Conservation (phyloP, 1,140 invertebrate genomes). For the Hycleus phaleratus region DNA sequence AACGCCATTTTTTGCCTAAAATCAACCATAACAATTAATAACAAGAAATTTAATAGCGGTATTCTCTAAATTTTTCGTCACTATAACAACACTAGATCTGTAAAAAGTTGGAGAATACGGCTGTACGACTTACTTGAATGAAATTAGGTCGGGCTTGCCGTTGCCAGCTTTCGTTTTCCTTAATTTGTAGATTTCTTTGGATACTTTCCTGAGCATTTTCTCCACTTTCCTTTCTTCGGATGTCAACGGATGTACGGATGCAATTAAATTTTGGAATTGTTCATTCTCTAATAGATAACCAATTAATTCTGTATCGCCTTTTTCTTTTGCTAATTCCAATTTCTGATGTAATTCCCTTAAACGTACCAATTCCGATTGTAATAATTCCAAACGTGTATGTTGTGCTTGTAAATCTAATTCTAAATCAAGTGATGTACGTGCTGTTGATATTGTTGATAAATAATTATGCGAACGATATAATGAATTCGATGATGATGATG, state of each 20-base stretch:
- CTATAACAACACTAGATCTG: too few relatives aligned
- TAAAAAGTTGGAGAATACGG: too few relatives aligned
- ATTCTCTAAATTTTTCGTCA: too few relatives aligned
- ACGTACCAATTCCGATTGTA: constrained; percentile 75
- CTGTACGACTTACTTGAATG: constrained; percentile 74
- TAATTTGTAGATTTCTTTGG: constrained; percentile 83
- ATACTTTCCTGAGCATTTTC: constrained; percentile 76
- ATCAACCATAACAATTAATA: constrained; percentile 30
- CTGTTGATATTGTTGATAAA: constrained; percentile 51
- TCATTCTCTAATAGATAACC: constrained; percentile 81
- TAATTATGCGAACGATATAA: constrained; percentile 40
- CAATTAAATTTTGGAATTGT: constrained; percentile 70
- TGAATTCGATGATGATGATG: constrained; percentile 11
- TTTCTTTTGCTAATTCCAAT: constrained; percentile 64
- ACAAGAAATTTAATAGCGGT: neutral
- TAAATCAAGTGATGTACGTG: constrained; percentile 83
- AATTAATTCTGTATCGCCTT: constrained; percentile 70
- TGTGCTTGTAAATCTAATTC: constrained; percentile 87
- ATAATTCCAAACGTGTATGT: constrained; percentile 69
- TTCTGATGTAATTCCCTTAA: constrained; percentile 72
- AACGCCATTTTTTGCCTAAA: constrained; percentile 92
- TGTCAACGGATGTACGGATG: constrained; percentile 55
- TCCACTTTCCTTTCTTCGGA: constrained; percentile 70
- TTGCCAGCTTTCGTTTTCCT: constrained; percentile 80
- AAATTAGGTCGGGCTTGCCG: constrained; percentile 81